Evolutionary conservation across 1,140 invertebrate genomes (phyloP).

Genomic region (Wiebesia pumilae): DNA sequence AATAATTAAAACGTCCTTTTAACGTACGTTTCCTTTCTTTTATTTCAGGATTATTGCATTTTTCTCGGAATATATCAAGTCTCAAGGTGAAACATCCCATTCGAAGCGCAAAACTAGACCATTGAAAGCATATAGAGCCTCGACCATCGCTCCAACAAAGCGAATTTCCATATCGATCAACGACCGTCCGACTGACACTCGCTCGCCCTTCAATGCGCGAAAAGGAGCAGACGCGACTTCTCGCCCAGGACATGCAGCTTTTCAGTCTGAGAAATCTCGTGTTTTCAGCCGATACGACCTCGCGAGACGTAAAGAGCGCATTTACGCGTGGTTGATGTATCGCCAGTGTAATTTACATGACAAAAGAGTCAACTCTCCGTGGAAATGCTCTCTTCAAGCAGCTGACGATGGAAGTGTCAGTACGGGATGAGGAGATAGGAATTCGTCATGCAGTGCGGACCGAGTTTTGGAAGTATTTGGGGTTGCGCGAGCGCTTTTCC

Average conservation of each 20-base stretch:
- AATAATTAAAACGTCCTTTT: too few species aligned
- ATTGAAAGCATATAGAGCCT: neutral
- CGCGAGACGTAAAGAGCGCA: neutral
- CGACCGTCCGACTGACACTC: neutral
- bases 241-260: neutral
- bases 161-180: constrained; percentile 4
- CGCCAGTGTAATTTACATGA: constrained; percentile 62
- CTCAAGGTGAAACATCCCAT: too few species aligned
- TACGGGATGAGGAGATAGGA: too few species aligned
- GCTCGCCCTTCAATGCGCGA: neutral
- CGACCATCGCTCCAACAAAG: neutral
- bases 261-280: neutral
- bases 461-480: neutral
- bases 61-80: too few species aligned
- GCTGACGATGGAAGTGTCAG: constrained; percentile 53
- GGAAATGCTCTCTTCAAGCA: constrained; percentile 58
- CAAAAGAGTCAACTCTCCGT: constrained; percentile 53
- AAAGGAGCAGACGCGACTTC: neutral
- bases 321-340: constrained; percentile 57
- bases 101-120: too few species aligned
- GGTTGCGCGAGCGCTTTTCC: neutral
- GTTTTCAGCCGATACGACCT: neutral
- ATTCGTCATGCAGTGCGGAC: neutral
- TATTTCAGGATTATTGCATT: too few species aligned
- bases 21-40: too few species aligned